Base-by-base conservation (phyloP, 2,797 vertebrate species). In the Miopithecus talapoin region DNA sequence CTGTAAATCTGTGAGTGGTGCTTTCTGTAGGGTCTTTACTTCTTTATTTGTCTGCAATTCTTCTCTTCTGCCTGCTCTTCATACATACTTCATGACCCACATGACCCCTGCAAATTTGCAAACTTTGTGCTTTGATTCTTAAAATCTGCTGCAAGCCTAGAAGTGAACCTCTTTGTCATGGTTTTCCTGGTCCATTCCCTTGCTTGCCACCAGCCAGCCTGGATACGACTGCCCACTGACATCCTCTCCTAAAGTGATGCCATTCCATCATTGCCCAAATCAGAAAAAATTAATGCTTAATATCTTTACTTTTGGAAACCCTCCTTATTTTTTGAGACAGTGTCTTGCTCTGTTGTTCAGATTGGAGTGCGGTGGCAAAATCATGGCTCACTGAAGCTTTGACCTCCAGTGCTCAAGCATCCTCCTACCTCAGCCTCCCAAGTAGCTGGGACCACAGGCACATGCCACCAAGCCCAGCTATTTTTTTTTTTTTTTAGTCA, bases 181-280 rank as follows among this genome's bases (percentile, higher is more conserved):
- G 26, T 5, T 3, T 7, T 68, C 2, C 33, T 1, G 2, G 9
- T 33, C 6, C 2, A 1, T 2, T 1, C 24, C 9, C 33, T 11
- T 9, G 1, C 17, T 70, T 1, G 2, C 22, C 12, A 1, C 21
- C 6, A 9, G 6, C 19, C 1, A 2, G 14, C 9, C 3, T 3
- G 4, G 12, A 6, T 24, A 14, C 0, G 4, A 0, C 41, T 17
- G 36, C 8, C 14, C 19, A 2, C 16, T 13, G 5, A 61, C n/a
- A 2, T 26, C 57, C 9, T 61, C 19, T 53, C 8, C 68, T 13
- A 5, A 53, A 50, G 22, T 48, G 1, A 1, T 2, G 0, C 3
- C 28, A 1, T 75, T 46, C 5, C 28, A 13, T 5, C 5, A 2
- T 46, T 39, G 41, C 22, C 43, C 24, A 57, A 8, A 59, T 28